Base-by-base conservation (phyloP, 2,113 vertebrate species). In the Nasalis larvatus region DNA sequence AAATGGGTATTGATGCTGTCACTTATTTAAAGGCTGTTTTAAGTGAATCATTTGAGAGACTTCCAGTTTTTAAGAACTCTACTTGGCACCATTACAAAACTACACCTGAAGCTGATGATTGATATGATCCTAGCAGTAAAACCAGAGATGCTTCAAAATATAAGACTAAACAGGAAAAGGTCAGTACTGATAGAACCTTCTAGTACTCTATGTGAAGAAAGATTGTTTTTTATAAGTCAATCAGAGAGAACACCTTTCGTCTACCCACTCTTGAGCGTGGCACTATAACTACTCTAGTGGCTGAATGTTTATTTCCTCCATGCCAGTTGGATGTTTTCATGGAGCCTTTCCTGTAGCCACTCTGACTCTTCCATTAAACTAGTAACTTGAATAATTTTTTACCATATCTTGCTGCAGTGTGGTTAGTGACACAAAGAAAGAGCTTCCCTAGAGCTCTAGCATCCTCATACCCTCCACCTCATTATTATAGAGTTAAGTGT, bases 41-140 rank as follows among this genome's bases (percentile, higher is more conserved):
- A 98, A 99, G 99, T 84, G 99, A 99, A 98, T 99, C 99, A 97
- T 99, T 96, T 99, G 54, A 60, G 13, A 83, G 49, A 58, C 16
- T 42, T 77, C 13, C 42, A 60, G 81, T 83, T 60, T 82, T 99
- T 99, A 99, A 99, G 99, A 99, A 99, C 97, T 99, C 99, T 32
- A 99, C 99, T 0, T 99, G 99, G 99, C 98, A 99, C 63, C 99
- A 99, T 98, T 99, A 99, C 98, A 99, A 99, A 98, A 99, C 99
- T 88, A 99, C 99, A 83, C 99, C 99, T 1, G 99, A 99, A 98
- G 99, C 99, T 27, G 99, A 99, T 92, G 99, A 99, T 98, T 99
- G 99, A 99, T 99, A 99, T 98, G 99, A 99, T 99, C 99, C 99
- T 86, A 99, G 99, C 99, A 99, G 98, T 90, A 99, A 99, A 98